Evolutionary conservation across 2,797 vertebrate species (phyloP).

Genomic region (Clarias fuscus): DNA sequence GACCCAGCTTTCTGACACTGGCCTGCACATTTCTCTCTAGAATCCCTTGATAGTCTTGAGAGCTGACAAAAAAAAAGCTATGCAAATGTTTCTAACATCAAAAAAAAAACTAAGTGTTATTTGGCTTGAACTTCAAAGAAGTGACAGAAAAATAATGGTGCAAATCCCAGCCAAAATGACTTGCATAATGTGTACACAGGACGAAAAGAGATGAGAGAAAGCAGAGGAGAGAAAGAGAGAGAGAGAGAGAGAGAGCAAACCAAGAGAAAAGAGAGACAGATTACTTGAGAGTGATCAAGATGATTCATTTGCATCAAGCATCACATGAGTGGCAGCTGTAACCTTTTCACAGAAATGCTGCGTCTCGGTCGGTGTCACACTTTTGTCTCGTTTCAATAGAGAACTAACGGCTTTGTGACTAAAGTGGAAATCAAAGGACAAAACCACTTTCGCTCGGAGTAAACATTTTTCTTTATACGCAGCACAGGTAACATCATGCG

Average conservation of each 20-base stretch:
- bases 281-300: neutral
- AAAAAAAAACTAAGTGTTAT: neutral
- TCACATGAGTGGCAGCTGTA: conserved; percentile 44
- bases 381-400: conserved; percentile 23
- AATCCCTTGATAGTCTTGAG: no score
- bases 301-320: conserved; percentile 27
- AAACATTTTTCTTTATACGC: neutral
- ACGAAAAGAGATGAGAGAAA: neutral
- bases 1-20: no score
- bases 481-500: neutral
- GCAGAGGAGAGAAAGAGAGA: neutral
- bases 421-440: conserved; percentile 6
- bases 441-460: neutral
- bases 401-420: conserved; percentile 18
- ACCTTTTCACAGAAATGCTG: conserved; percentile 35
- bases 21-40: no score
- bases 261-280: neutral
- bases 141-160: conserved; percentile 32
- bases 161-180: conserved; percentile 7
- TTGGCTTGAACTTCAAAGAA: conserved; percentile 18
- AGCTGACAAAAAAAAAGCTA: neutral
- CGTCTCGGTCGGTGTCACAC: conserved; percentile 19
- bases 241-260: neutral
- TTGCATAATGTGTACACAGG: neutral
- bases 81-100: neutral